Conservation (phyloP, 2,888 invertebrate species). For the Nesidiocoris tenuis region DNA sequence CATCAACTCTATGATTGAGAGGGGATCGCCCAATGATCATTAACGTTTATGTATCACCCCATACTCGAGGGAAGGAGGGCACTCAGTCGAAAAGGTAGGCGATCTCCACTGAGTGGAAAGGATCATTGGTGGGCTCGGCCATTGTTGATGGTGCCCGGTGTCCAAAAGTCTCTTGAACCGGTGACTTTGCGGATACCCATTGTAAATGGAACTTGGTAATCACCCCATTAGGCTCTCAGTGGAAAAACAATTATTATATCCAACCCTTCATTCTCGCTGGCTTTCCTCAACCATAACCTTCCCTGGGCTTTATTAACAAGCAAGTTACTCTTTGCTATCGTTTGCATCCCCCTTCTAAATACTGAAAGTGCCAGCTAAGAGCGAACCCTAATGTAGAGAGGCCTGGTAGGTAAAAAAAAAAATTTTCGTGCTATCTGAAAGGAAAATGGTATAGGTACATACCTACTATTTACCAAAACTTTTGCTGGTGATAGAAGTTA, state of each 20-base stretch:
- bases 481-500: too few relatives aligned
- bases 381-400: too few relatives aligned
- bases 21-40: background rate
- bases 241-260: slow-evolving; percentile 42
- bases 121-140: background rate
- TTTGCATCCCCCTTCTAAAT: too few relatives aligned
- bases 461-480: too few relatives aligned
- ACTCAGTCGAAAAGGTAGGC: background rate
- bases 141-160: background rate
- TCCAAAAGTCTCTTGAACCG: background rate
- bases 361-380: too few relatives aligned
- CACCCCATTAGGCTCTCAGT: slow-evolving; percentile 38
- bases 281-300: background rate
- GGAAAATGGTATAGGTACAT: too few relatives aligned
- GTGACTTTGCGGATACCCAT: slow-evolving; percentile 22
- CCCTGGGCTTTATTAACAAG: too few relatives aligned
- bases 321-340: too few relatives aligned
- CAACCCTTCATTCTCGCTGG: too few relatives aligned
- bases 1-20: background rate
- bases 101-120: background rate
- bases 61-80: background rate
- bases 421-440: too few relatives aligned
- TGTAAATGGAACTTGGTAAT: slow-evolving; percentile 43
- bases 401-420: too few relatives aligned
- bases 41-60: background rate